Evolutionary conservation across 2,113 vertebrate species (phyloP), one percentile per base, ranked within the genome.

Genomic region (Sialia sialis): DNA sequence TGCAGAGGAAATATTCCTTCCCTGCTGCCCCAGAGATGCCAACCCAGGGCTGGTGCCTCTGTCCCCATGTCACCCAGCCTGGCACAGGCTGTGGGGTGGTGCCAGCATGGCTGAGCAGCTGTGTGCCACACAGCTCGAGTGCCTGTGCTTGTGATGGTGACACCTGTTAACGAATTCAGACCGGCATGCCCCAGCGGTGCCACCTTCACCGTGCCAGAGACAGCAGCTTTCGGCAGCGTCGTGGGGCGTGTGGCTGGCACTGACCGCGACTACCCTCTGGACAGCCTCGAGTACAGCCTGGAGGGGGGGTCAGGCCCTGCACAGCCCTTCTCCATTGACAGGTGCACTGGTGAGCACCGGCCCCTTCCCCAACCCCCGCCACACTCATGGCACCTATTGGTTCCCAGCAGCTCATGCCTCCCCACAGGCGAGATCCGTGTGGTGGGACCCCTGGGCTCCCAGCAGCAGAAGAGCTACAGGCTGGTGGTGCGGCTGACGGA

Each of bases 131-230:
- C 94, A 98, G 98, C 98, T 62, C 91, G n/a, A 2, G 97, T 98
- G 73, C 97, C 98, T 1, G 90, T 98, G 56, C 93, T 98, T 3
- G 93, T 98, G 96, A 96, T 55, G 4, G 97, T 98, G 93, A 98
- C 96, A 0, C 97, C 96, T 0, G 86, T 98, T 94, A 98, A 98
- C 0, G 97, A 98, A 70, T 98, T 97, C 79, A 9, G 64, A 15
- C 98, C 98, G 1, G 12, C 8, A 1, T 98, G 98, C 73, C 93
- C 95, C 20, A 72, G 1, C 0, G 5, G 70, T 34, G 56, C 73
- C 12, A n/a, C 62, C 4, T 98, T 98, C 94, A 77, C 62, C 0
- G 86, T 98, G 67, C 91, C 13, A 7, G 98, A 98, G 73, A 97
- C 98, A 0, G 95, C 94, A 3, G 27, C 43, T 39, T 97, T 95